A percentile compares a stretch with the other conserved stretches of the same genome.
Evolutionary conservation across 1,140 invertebrate species (phyloP).

Genomic region (Maniola jurtina): DNA sequence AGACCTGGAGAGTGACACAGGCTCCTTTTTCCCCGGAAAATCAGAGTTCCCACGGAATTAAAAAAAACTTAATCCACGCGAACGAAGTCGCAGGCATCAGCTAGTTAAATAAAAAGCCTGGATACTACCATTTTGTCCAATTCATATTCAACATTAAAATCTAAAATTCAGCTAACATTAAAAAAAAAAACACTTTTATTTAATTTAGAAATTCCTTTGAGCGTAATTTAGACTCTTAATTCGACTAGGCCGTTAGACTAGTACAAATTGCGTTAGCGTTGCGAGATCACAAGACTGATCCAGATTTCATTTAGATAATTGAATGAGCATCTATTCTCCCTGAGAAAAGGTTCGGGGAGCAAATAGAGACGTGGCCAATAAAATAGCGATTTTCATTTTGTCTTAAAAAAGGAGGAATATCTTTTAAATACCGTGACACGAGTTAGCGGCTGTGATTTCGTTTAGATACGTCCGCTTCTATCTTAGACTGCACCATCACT

Average conservation of each 20-base stretch:
- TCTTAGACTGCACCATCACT: too few species aligned
- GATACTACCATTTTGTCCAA: too few species aligned
- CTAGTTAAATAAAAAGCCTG: too few species aligned
- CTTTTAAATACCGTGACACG: too few species aligned
- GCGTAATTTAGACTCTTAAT: slow-evolving; percentile 31
- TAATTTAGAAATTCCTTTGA: slow-evolving; percentile 21
- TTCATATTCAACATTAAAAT: neutral
- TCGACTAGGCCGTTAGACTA: slow-evolving; percentile 28
- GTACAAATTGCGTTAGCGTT: slow-evolving; percentile 46
- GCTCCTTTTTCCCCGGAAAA: too few species aligned
- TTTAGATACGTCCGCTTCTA: too few species aligned
- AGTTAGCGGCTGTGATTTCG: too few species aligned
- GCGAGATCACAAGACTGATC: slow-evolving; percentile 59
- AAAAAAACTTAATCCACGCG: too few species aligned
- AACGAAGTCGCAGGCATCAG: too few species aligned
- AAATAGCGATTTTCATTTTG: slow-evolving; percentile 23
- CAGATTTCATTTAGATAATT: slow-evolving; percentile 75
- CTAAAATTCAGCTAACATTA: neutral
- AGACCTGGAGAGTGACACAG: too few species aligned
- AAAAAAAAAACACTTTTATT: slow-evolving; percentile 11
- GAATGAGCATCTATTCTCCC: slow-evolving; percentile 70
- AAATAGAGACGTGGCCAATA: slow-evolving; percentile 40
- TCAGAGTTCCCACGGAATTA: too few species aligned
- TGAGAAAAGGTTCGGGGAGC: slow-evolving; percentile 59
- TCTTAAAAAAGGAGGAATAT: too few species aligned